Conservation (phyloP, 2,888 invertebrate species). For the Chirona hameri region DNA sequence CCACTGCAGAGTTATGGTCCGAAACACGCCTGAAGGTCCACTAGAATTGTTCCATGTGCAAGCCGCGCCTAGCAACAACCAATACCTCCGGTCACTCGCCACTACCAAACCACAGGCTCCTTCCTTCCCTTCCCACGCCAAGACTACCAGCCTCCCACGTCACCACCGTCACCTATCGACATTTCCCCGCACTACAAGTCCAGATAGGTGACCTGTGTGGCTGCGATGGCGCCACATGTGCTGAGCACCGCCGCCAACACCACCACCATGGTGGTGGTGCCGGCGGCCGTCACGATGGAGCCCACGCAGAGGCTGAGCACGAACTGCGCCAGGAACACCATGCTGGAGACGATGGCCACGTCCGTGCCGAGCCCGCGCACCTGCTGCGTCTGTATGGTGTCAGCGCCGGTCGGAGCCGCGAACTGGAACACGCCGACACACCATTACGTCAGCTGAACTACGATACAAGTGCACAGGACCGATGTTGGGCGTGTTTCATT, state of each 20-base stretch:
- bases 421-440: constrained; percentile 52
- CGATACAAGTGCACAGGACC: no score
- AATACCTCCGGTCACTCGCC: no score
- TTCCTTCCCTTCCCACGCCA: no score
- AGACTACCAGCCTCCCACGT: no score
- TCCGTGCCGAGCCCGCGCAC: constrained; percentile 89
- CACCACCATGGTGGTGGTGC: constrained; percentile 85
- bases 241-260: constrained; percentile 78
- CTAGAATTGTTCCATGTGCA: no score
- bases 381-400: constrained; percentile 49
- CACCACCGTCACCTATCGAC: neutral
- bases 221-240: constrained; percentile 76
- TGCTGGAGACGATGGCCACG: constrained; percentile 88
- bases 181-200: constrained; percentile 60
- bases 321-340: constrained; percentile 94
- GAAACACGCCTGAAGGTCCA: no score
- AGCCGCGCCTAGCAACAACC: no score
- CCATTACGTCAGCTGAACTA: no score
- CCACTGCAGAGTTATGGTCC: no score
- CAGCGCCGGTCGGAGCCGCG: constrained; percentile 53
- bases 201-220: constrained; percentile 83
- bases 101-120: no score
- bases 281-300: constrained; percentile 67
- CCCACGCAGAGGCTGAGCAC: constrained; percentile 83
- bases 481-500: no score